Percentiles rank a stretch among this genome's conserved stretches.
Evolutionary conservation across 2,797 vertebrate species (phyloP).

Genomic region (Dermochelys coriacea): DNA sequence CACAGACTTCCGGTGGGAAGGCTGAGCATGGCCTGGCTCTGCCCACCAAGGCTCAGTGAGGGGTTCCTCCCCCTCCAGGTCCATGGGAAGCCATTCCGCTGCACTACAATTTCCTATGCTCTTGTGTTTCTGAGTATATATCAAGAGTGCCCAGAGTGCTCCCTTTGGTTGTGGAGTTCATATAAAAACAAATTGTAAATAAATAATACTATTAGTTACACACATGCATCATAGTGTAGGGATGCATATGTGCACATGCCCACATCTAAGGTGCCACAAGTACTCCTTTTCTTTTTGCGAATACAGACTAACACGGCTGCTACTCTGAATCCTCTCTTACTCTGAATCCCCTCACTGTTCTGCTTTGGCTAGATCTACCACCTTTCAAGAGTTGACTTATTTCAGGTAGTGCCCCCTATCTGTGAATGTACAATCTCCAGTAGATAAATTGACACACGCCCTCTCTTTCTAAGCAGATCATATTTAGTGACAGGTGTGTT

Average conservation of each 20-base stretch:
- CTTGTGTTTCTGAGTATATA: background rate
- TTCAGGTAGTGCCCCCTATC: fast-evolving
- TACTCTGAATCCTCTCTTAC: too few species aligned
- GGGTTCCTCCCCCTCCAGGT: too few species aligned
- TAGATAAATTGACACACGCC: background rate
- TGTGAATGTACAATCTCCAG: too few species aligned
- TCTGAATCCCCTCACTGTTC: fast-evolving
- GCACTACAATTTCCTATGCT: background rate
- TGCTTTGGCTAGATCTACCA: background rate
- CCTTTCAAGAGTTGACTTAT: background rate
- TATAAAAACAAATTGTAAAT: background rate
- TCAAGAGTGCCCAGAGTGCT: background rate
- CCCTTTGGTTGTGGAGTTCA: background rate
- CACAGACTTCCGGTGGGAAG: too few species aligned
- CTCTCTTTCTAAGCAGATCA: background rate
- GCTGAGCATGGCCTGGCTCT: too few species aligned
- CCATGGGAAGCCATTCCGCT: too few species aligned
- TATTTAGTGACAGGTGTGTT: background rate
- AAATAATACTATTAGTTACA: background rate
- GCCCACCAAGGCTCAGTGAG: too few species aligned
- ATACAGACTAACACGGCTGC: too few species aligned
- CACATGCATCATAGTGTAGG: background rate
- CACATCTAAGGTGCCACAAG: too few species aligned
- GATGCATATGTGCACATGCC: background rate
- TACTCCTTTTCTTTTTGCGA: too few species aligned